Percentiles rank a stretch among this genome's conserved stretches.
phyloP scores from a whole-genome alignment of 1,140 invertebrate genomes.

The Caligus rogercresseyi region DNA sequence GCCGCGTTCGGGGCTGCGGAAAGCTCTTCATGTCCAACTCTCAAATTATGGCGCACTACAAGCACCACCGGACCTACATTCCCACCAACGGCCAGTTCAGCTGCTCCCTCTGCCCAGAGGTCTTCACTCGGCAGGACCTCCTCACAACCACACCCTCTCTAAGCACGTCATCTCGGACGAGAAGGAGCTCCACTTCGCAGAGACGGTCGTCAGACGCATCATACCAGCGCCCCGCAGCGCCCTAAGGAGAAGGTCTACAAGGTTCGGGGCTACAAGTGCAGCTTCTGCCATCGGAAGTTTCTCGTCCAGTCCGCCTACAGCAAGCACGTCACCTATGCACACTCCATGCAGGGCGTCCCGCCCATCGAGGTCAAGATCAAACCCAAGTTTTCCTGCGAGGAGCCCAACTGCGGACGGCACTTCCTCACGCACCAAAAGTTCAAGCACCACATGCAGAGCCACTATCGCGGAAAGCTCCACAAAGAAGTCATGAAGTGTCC shows the following conservation, averaged over 20 bases:
- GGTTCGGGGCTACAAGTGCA: not conserved
- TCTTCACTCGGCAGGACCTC: not conserved
- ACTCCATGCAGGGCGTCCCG: not conserved
- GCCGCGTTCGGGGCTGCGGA: not conserved
- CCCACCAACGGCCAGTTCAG: constrained; percentile 4
- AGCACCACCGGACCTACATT: constrained; percentile 4
- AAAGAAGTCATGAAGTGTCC: not conserved
- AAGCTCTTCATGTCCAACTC: not conserved
- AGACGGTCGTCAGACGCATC: not conserved
- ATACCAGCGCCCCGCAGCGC: not conserved
- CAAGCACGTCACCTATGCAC: constrained; percentile 2
- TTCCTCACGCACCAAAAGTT: constrained; percentile 3
- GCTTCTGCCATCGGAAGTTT: not conserved
- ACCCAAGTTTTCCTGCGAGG: not conserved
- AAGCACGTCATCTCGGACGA: not conserved
- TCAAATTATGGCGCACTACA: constrained; percentile 3
- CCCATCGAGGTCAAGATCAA: constrained; percentile 1
- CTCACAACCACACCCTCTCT: not conserved
- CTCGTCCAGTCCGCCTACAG: not conserved
- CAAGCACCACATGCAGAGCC: not conserved
- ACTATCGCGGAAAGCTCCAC: not conserved
- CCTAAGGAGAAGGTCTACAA: constrained; percentile 3
- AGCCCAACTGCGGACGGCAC: not conserved
- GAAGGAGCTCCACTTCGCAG: not conserved
- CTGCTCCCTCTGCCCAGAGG: not conserved